These are phyloP conservation scores for Pseudolaguvia tuberculata DNA, from an alignment of 2,113 vertebrate species.

Conservation along the genomic window DNA sequence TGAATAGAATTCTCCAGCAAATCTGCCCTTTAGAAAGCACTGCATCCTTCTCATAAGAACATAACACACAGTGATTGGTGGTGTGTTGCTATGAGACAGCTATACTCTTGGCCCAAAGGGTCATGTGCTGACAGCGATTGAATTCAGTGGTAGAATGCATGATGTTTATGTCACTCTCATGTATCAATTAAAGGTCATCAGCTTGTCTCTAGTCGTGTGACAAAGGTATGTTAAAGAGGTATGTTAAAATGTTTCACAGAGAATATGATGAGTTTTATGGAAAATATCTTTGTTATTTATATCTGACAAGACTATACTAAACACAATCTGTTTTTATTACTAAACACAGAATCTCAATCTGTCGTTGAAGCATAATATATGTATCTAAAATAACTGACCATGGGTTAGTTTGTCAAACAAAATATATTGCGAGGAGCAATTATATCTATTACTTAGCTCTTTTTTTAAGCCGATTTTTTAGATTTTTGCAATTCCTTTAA, in stretches of 20 bases:
- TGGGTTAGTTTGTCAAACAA: slow-evolving; percentile 2
- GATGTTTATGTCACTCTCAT: not conserved
- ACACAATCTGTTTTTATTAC: too few species aligned
- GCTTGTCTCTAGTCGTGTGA: slow-evolving; percentile 26
- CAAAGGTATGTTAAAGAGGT: slow-evolving; percentile 11
- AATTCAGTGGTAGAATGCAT: not conserved
- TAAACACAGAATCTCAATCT: too few species aligned
- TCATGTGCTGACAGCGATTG: slow-evolving; percentile 7
- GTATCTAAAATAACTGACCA: not conserved
- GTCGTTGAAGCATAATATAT: too few species aligned
- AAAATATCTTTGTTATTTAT: slow-evolving; percentile 35
- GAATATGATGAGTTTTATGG: slow-evolving; percentile 26
- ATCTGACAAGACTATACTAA: too few species aligned
- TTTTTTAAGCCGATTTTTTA: not conserved
- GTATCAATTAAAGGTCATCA: slow-evolving; percentile 40
- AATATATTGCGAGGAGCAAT: not conserved
- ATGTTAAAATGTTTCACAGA: slow-evolving; percentile 17
- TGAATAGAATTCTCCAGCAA: slow-evolving; percentile 19
- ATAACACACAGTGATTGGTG: slow-evolving; percentile 24
- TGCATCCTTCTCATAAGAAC: slow-evolving; percentile 29
- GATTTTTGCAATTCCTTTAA: not conserved
- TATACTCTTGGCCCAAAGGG: slow-evolving; percentile 14
- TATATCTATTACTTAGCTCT: not conserved
- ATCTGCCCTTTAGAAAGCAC: slow-evolving; percentile 25
- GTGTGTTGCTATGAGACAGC: slow-evolving; percentile 41